Base-by-base conservation (phyloP, 2,888 invertebrate species). In the Caenorhabditis becei region DNA sequence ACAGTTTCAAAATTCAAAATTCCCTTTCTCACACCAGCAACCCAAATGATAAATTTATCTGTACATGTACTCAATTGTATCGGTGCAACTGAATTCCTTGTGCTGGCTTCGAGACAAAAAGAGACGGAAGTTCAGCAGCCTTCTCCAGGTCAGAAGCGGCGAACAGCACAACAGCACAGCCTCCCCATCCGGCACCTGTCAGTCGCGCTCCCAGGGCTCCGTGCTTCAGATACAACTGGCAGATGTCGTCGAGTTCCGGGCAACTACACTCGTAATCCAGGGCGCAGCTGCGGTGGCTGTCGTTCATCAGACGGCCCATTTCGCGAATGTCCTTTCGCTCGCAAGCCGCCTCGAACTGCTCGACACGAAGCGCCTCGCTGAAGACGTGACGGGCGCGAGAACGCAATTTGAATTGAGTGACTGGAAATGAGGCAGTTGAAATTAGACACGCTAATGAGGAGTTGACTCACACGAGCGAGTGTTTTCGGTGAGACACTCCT, bases 381-480 rank as follows among this genome's bases (percentile, higher is more conserved):
- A 91, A 93, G 41, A 98, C 97, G 91, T 99, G 98, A 32, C 94
- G 92, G 3, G 96, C 96, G 84, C 99, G 94, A 91, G 97, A 95
- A 83, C 94, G 93, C 41, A 98, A 93, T 92, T 96, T 95, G 89
- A 93, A 93, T 16, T 70, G 51, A 18, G 67, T 62, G 84, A 90
- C 90, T 91, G 83, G 71, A 89, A 82, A 35, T 24, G n/a, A 32
- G 24, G 7, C 14, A 11, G 26, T 2, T 4, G 24, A 26, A 35
- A 26, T 32, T 18, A 10, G n/a, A 37, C 2, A 61, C 2, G n/a
- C 7, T 7, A 26, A 32, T 5, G 16, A 7, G 28, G 32, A 26
- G 7, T 5, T 26, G 26, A 54, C 77, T 72, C 32, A 86, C 86
- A 65, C 54, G 81, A 56, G 23, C 72, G 53, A 1, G 86, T 86